Evolutionary conservation across 92 coral and sea anemone species (phyloP).

Genomic region (Paragorgia papillata): DNA sequence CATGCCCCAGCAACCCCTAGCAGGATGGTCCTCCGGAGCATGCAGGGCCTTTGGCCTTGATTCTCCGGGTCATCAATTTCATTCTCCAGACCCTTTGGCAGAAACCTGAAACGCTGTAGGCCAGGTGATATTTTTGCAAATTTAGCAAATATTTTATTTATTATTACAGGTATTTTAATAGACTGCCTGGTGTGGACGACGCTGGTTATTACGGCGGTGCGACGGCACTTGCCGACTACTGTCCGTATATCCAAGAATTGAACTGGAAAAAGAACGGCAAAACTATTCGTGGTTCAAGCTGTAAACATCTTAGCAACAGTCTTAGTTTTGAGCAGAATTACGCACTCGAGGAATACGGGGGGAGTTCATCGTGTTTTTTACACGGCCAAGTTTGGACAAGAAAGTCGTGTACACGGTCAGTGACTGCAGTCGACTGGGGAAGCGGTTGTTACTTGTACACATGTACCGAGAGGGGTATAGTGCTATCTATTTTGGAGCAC

Average conservation of each 20-base stretch:
- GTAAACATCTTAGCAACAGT: slow-evolving; percentile 59
- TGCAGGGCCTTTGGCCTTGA: too few relatives aligned
- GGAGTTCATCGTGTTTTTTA: slow-evolving; percentile 64
- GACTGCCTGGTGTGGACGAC: slow-evolving; percentile 54
- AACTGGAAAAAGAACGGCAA: slow-evolving; percentile 74
- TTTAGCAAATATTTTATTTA: too few relatives aligned
- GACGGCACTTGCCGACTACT: slow-evolving; percentile 82
- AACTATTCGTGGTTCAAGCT: slow-evolving; percentile 72
- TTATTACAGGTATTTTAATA: slow-evolving; percentile 83
- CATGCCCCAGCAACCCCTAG: too few relatives aligned
- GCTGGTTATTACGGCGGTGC: slow-evolving; percentile 80
- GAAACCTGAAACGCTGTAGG: too few relatives aligned
- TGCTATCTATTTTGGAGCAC: slow-evolving; percentile 63
- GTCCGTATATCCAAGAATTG: slow-evolving; percentile 81
- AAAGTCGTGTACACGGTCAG: slow-evolving; percentile 62
- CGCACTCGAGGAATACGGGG: slow-evolving; percentile 72
- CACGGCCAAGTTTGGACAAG: slow-evolving; percentile 76
- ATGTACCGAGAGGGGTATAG: slow-evolving; percentile 72
- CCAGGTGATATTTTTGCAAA: too few relatives aligned
- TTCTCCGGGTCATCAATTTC: too few relatives aligned
- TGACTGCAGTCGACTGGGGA: slow-evolving; percentile 85
- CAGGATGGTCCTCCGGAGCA: too few relatives aligned
- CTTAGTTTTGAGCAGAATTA: slow-evolving; percentile 58
- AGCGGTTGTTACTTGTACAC: slow-evolving; percentile 80
- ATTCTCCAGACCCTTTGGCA: too few relatives aligned